These are phyloP conservation scores for Puffinus mauretanicus DNA, from an alignment of 2,113 vertebrate genomes.

Conservation along the genomic window DNA sequence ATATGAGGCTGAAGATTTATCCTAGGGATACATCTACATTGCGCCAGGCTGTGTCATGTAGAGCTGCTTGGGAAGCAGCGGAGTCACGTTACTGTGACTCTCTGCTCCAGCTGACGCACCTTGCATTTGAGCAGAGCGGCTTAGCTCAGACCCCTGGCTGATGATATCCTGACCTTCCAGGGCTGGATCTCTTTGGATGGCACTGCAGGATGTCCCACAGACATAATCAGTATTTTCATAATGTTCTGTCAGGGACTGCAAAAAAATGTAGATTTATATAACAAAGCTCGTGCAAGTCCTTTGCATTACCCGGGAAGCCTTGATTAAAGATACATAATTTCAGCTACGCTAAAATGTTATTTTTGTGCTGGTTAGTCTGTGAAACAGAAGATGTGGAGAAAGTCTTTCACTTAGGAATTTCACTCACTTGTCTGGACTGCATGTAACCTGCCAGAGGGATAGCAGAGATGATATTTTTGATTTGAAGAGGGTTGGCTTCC, in stretches of 20 bases:
- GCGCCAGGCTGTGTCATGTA: background rate
- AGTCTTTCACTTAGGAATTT: background rate
- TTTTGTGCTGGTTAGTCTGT: background rate
- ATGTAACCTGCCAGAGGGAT: background rate
- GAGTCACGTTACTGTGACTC: background rate
- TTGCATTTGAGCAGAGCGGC: background rate
- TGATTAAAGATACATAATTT: background rate
- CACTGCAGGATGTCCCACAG: background rate
- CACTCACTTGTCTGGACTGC: background rate
- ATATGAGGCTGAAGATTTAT: background rate
- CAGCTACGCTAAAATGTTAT: background rate
- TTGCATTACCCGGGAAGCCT: background rate
- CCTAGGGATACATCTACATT: background rate
- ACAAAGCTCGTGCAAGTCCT: background rate
- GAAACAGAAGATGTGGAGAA: background rate
- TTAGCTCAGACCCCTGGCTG: background rate
- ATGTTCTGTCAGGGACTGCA: background rate
- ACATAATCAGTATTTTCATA: background rate
- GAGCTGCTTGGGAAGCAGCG: background rate
- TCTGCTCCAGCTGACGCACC: background rate
- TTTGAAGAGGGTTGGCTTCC: background rate
- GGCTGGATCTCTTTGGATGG: background rate
- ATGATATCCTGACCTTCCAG: background rate
- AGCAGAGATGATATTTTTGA: background rate
- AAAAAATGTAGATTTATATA: background rate